phyloP scores from a whole-genome alignment of 2,888 invertebrate genomes.

The Campopleginae sp. region DNA sequence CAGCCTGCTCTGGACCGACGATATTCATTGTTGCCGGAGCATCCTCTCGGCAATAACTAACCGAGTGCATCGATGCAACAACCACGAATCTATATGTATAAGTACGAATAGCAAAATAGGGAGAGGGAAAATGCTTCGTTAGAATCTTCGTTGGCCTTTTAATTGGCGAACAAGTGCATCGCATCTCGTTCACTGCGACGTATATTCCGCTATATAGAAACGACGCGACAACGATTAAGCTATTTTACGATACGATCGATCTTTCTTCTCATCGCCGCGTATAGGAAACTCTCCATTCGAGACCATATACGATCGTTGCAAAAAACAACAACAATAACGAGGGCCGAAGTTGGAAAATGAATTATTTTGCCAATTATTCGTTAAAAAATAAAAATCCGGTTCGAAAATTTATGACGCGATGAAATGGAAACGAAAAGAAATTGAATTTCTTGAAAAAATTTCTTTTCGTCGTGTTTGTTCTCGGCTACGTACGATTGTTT shows the following conservation, averaged over 20 bases:
- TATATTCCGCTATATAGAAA: constrained; percentile 7
- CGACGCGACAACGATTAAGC: constrained; percentile 49
- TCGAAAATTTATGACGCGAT: too few relatives aligned
- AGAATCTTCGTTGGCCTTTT: constrained; percentile 66
- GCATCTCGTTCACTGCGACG: constrained; percentile 35
- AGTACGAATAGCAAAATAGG: constrained; percentile 37
- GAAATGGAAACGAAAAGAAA: background rate
- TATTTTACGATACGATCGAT: constrained; percentile 63
- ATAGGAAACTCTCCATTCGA: background rate
- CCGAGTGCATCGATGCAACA: constrained; percentile 28
- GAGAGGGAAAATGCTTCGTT: constrained; percentile 51
- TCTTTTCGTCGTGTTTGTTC: background rate
- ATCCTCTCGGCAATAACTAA: background rate
- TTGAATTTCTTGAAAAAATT: background rate
- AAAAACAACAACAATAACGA: too few relatives aligned
- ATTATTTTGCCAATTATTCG: background rate
- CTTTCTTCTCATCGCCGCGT: constrained; percentile 34
- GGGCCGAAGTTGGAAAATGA: background rate
- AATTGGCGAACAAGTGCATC: constrained; percentile 61
- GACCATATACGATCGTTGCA: background rate
- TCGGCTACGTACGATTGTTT: background rate
- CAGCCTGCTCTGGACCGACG: background rate
- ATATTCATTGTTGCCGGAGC: background rate
- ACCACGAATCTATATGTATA: background rate
- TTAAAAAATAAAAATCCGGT: background rate